These are phyloP conservation scores for Monodelphis domestica DNA, from an alignment of 2,797 vertebrate genomes.

Conservation along the genomic window DNA sequence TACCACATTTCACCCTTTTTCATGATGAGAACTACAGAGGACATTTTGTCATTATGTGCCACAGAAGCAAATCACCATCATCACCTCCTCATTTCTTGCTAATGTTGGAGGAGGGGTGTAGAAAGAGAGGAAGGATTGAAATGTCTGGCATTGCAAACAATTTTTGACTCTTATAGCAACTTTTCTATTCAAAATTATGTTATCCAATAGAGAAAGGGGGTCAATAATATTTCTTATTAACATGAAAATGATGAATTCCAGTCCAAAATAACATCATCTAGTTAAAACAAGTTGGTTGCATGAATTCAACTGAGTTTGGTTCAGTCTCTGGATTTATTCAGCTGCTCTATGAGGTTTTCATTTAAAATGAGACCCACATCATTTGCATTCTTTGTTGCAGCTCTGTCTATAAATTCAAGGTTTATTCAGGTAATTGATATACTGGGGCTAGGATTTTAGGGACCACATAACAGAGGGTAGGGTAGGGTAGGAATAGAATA, in stretches of 20 bases:
- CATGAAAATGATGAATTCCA: not conserved
- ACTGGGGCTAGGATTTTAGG: constrained; percentile 15
- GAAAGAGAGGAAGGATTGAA: not conserved
- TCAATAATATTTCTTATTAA: not conserved
- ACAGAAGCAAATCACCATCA: not conserved
- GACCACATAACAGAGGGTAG: not conserved
- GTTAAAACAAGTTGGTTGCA: not conserved
- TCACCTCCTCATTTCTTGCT: not conserved
- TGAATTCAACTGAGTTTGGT: constrained; percentile 35
- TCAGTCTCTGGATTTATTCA: constrained; percentile 43
- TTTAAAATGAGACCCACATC: not conserved
- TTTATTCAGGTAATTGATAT: constrained; percentile 26
- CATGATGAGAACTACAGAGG: not conserved
- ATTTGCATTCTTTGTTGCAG: constrained; percentile 13
- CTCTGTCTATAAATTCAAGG: not conserved
- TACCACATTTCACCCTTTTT: not conserved
- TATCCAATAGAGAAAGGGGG: not conserved
- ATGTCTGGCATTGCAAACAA: not conserved
- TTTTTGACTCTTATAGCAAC: not conserved
- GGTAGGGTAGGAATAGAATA: not conserved
- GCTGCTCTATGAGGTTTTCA: constrained; percentile 1
- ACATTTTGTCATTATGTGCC: not conserved
- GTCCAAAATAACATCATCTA: not conserved
- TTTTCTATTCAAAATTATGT: not conserved
- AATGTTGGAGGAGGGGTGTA: not conserved